These are phyloP conservation scores for Nemurella pictetii DNA, from an alignment of 2,888 invertebrate species.

Conservation along the genomic window DNA sequence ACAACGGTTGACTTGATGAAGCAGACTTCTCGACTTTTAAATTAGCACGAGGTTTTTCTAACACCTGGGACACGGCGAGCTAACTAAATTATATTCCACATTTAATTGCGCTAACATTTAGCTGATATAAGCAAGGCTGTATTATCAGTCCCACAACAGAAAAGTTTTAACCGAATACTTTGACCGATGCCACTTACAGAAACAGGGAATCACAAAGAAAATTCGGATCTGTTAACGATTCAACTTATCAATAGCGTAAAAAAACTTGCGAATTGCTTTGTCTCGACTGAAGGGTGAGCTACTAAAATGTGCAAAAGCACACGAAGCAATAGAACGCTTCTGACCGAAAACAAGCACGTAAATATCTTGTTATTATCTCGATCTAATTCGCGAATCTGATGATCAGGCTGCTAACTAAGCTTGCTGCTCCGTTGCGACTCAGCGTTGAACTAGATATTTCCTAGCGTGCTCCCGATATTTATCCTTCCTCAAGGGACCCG, in stretches of 20 bases:
- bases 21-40: too few relatives aligned
- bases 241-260: too few relatives aligned
- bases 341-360: background rate
- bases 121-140: too few relatives aligned
- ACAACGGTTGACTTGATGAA: too few relatives aligned
- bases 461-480: background rate
- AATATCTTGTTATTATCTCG: background rate
- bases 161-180: too few relatives aligned
- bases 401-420: background rate
- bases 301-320: too few relatives aligned
- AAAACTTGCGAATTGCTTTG: too few relatives aligned
- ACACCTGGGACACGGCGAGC: background rate
- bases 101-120: too few relatives aligned
- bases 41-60: background rate
- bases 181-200: too few relatives aligned
- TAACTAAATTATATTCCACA: background rate
- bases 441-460: background rate
- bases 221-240: background rate
- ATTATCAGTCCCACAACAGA: too few relatives aligned
- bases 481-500: background rate
- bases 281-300: too few relatives aligned
- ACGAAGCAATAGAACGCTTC: background rate
- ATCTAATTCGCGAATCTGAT: background rate
- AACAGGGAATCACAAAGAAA: background rate
- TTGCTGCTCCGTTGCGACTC: background rate